These are phyloP conservation scores for Hoplodrina blanda DNA, from an alignment of 2,888 invertebrate species.

Conservation along the genomic window DNA sequence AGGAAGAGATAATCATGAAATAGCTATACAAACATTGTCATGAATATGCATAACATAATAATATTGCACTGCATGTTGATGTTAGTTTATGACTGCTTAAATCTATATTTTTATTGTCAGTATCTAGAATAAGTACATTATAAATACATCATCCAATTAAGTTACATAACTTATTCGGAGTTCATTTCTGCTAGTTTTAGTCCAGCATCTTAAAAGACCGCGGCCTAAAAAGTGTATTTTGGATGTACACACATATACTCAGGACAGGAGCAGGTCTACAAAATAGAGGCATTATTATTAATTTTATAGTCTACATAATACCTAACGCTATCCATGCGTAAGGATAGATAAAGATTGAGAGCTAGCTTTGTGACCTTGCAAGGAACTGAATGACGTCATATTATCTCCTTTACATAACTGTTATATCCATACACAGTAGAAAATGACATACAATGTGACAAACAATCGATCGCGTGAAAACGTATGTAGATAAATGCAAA, in stretches of 20 bases:
- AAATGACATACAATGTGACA: neutral
- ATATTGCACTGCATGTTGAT: no score
- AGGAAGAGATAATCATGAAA: neutral
- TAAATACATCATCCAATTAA: conserved; percentile 16
- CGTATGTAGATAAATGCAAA: conserved; percentile 79
- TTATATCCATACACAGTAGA: neutral
- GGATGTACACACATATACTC: no score
- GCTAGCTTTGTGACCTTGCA: neutral
- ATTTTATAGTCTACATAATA: neutral
- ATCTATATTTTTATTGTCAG: neutral
- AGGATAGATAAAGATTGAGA: neutral
- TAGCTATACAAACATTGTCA: neutral
- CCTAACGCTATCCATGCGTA: neutral
- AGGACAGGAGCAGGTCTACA: neutral
- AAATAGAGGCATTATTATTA: neutral
- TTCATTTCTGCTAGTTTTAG: conserved; percentile 8
- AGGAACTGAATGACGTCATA: conserved; percentile 1
- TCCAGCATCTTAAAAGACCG: conserved; percentile 8
- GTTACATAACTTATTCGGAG: conserved; percentile 3
- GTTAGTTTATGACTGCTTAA: neutral
- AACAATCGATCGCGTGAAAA: conserved; percentile 58
- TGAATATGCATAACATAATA: no score
- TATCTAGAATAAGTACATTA: neutral
- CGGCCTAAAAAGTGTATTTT: conserved; percentile 13
- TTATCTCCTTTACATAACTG: neutral